These are phyloP conservation scores for Helarctos malayanus DNA, from an alignment of 2,797 vertebrate species.

Conservation along the genomic window DNA sequence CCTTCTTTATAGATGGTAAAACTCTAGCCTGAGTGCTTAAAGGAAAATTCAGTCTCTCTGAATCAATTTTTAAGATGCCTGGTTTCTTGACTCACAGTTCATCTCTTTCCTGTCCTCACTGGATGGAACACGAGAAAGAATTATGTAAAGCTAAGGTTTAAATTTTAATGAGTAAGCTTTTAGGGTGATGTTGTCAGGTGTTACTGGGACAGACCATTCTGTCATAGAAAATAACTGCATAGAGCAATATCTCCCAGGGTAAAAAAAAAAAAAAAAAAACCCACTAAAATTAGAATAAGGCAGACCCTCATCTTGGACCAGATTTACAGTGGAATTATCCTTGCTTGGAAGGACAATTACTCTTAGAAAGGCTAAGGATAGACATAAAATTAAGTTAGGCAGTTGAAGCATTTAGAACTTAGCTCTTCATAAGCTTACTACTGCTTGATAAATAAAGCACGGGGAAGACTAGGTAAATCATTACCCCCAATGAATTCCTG, in stretches of 20 bases:
- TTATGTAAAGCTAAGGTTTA: background rate
- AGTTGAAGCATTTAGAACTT: background rate
- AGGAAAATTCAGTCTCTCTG: background rate
- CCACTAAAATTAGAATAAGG: background rate
- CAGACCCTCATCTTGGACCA: background rate
- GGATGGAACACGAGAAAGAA: background rate
- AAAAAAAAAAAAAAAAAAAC: background rate
- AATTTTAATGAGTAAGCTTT: background rate
- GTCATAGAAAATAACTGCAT: background rate
- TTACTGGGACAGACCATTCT: background rate
- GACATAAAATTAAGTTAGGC: background rate
- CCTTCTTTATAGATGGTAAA: background rate
- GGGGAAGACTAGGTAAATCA: constrained; percentile 20
- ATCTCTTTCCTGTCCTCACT: background rate
- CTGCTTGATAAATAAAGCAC: background rate
- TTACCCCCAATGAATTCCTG: background rate
- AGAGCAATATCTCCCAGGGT: background rate
- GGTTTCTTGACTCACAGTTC: background rate
- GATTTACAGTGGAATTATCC: background rate
- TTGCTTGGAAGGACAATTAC: constrained; percentile 30
- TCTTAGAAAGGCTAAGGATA: constrained; percentile 28
- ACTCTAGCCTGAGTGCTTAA: background rate
- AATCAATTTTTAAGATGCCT: background rate
- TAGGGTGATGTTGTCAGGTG: background rate
- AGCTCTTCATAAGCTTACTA: background rate